Conservation (phyloP, 2,888 invertebrate genomes). For the Troides aeacus region DNA sequence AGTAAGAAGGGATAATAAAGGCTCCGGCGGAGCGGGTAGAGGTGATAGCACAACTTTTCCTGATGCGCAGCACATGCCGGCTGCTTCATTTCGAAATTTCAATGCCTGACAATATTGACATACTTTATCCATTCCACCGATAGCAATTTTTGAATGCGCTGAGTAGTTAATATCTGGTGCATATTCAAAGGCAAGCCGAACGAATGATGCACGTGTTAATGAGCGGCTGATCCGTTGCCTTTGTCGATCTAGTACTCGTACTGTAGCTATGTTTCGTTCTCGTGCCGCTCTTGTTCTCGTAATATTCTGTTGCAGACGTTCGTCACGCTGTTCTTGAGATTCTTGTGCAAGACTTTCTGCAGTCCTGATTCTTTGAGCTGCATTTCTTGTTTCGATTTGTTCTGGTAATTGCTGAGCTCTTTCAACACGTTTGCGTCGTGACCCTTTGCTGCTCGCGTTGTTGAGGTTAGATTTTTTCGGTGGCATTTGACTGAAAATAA, state of each 20-base stretch:
- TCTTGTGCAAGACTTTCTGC: constrained; percentile 33
- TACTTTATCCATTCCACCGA: constrained; percentile 34
- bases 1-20: constrained; percentile 23
- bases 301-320: constrained; percentile 37
- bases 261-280: constrained; percentile 38
- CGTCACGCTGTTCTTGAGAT: constrained; percentile 40
- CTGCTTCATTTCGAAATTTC: constrained; percentile 26
- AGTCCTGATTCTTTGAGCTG: no score
- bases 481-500: constrained; percentile 38
- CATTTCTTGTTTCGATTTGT: no score
- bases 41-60: no score
- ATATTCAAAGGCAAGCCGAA: constrained; percentile 39
- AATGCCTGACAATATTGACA: no score
- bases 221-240: constrained; percentile 26
- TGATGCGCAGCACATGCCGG: constrained; percentile 24
- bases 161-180: no score
- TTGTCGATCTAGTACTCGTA: constrained; percentile 33
- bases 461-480: constrained; percentile 42
- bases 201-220: constrained; percentile 39
- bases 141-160: no score
- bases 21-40: neutral
- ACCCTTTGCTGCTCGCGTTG: constrained; percentile 36
- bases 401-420: constrained; percentile 30
- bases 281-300: constrained; percentile 39
- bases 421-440: constrained; percentile 39